Evolutionary conservation across 1,140 invertebrate species (phyloP).

Genomic region (Centruroides sculpturatus): DNA sequence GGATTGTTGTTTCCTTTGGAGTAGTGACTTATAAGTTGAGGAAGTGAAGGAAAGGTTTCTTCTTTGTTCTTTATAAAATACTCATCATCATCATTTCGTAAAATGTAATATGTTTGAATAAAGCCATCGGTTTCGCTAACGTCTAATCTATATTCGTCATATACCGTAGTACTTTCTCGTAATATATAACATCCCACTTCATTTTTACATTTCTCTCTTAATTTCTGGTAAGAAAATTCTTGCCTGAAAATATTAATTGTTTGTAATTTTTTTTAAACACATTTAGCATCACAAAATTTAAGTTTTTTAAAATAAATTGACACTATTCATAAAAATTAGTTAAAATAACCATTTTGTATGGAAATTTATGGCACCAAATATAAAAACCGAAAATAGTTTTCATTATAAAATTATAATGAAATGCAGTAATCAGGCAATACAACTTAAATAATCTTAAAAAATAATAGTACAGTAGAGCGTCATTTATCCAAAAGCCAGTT

Average conservation of each 20-base stretch:
- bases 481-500: too few species aligned
- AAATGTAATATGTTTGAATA: constrained; percentile 46
- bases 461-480: too few species aligned
- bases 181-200: constrained; percentile 61
- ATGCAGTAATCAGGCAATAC: too few species aligned
- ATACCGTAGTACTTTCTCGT: constrained; percentile 59
- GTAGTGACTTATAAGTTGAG: constrained; percentile 43
- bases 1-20: constrained; percentile 35
- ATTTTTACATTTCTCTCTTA: constrained; percentile 57
- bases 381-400: too few species aligned
- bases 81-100: constrained; percentile 31
- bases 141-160: constrained; percentile 62
- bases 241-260: constrained; percentile 37
- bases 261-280: too few species aligned
- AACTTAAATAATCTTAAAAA: too few species aligned
- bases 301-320: too few species aligned
- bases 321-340: too few species aligned
- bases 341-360: too few species aligned
- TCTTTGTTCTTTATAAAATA: constrained; percentile 36
- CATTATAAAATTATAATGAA: too few species aligned
- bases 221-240: constrained; percentile 64
- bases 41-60: constrained; percentile 41
- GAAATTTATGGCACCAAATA: too few species aligned
- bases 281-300: too few species aligned
- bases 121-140: constrained; percentile 38